Evolutionary conservation across 2,797 vertebrate species (phyloP).

Genomic region (Protonibea diacanthus): DNA sequence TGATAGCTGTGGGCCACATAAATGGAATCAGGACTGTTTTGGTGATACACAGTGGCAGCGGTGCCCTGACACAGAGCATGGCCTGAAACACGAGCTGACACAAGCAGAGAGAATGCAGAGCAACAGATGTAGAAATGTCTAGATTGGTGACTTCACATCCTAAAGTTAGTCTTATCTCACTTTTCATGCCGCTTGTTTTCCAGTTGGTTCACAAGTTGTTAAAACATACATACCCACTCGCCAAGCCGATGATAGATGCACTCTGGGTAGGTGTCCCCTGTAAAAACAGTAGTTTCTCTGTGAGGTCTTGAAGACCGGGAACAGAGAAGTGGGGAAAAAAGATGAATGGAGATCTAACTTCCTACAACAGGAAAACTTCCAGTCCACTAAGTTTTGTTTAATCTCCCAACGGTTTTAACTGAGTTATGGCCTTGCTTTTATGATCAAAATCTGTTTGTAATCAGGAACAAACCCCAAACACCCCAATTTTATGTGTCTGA

Average conservation of each 20-base stretch:
- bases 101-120: slow-evolving; percentile 20
- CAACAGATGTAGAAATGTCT: slow-evolving; percentile 36
- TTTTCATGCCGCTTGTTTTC: slow-evolving; percentile 11
- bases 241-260: slow-evolving; percentile 32
- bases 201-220: slow-evolving; percentile 34
- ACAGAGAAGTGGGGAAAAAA: not conserved
- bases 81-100: slow-evolving; percentile 55
- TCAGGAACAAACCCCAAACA: slow-evolving; percentile 3
- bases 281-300: slow-evolving; percentile 35
- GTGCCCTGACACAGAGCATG: slow-evolving; percentile 31
- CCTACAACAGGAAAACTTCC: slow-evolving; percentile 35
- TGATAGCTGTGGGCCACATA: slow-evolving; percentile 68
- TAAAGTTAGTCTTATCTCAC: not conserved
- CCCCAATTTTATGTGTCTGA: not conserved
- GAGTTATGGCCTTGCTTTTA: slow-evolving; percentile 19
- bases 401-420: slow-evolving; percentile 21
- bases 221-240: slow-evolving; percentile 26
- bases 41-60: slow-evolving; percentile 71
- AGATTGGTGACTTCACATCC: slow-evolving; percentile 23
- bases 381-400: slow-evolving; percentile 1
- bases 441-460: slow-evolving; percentile 3
- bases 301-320: slow-evolving; percentile 18
- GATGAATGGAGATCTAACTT: slow-evolving; percentile 37
- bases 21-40: slow-evolving; percentile 53
- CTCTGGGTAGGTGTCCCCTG: slow-evolving; percentile 8